These are phyloP conservation scores for Siniperca scherzeri DNA, from an alignment of 2,797 vertebrate genomes.

Conservation along the genomic window DNA sequence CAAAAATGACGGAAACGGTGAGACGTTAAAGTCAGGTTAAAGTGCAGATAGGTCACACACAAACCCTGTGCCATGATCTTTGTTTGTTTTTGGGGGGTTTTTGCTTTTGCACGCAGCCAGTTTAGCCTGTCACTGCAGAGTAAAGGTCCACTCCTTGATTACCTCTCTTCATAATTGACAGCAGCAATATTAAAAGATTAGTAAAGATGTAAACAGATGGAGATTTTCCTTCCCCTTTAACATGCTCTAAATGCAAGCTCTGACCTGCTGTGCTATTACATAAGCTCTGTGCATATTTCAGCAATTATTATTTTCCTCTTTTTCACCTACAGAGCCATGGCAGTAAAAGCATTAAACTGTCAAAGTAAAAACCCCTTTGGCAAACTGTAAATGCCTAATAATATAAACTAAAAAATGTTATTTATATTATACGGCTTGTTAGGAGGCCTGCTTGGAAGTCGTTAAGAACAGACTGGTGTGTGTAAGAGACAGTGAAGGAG, in stretches of 20 bases:
- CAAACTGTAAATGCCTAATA: slow-evolving; percentile 15
- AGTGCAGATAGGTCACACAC: slow-evolving; percentile 29
- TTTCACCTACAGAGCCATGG: neutral
- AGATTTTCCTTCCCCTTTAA: neutral
- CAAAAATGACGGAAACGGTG: slow-evolving; percentile 46
- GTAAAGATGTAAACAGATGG: slow-evolving; percentile 29
- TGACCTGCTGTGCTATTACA: slow-evolving; percentile 23
- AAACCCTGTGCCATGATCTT: neutral
- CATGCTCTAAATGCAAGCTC: slow-evolving; percentile 13
- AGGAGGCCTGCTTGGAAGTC: neutral
- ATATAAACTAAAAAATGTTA: slow-evolving; percentile 21
- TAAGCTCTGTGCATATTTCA: slow-evolving; percentile 20
- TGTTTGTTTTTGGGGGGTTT: neutral
- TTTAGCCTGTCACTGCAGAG: neutral
- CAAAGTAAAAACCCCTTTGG: neutral
- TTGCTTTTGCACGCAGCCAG: neutral
- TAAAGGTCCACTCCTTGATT: neutral
- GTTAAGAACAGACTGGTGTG: slow-evolving; percentile 12
- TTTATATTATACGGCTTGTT: neutral
- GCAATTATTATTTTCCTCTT: slow-evolving; percentile 6
- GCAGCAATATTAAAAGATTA: neutral
- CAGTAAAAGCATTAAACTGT: slow-evolving; percentile 1
- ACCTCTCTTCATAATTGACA: neutral
- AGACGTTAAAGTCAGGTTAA: slow-evolving; percentile 50
- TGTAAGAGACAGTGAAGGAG: slow-evolving; percentile 2